Percentiles rank a stretch among this genome's conserved stretches.
These are phyloP conservation scores for Diadema setosum DNA, from an alignment of 35 echinoderm and acorn worm genomes.

Conservation along the genomic window DNA sequence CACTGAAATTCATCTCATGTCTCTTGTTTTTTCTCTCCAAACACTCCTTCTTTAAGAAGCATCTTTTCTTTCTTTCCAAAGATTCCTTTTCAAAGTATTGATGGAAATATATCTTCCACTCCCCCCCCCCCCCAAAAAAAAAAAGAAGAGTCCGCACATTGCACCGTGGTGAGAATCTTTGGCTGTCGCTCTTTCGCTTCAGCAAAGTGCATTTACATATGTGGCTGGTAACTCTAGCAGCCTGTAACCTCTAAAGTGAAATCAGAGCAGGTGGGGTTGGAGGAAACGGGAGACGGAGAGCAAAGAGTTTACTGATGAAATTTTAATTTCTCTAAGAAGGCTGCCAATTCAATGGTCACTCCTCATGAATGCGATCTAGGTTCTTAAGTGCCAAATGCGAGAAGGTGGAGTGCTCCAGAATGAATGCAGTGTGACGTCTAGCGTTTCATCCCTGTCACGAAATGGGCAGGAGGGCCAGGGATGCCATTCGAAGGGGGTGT, in stretches of 20 bases:
- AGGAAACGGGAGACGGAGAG: background rate
- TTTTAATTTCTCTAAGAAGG: background rate
- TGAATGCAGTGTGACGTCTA: background rate
- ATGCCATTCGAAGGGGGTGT: background rate
- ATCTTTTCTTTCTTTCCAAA: no score
- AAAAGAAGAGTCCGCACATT: no score
- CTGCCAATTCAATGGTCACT: background rate
- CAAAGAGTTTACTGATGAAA: conserved; percentile 23
- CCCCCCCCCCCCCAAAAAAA: no score
- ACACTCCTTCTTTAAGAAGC: no score
- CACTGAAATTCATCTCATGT: no score
- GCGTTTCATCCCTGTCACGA: background rate
- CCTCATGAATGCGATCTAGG: background rate
- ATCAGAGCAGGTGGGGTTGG: background rate
- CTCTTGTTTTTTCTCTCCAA: no score
- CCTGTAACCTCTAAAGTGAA: background rate
- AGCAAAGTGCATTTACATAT: background rate
- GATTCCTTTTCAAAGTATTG: no score
- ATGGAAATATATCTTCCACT: no score
- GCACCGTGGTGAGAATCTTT: no score
- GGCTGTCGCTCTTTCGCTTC: background rate
- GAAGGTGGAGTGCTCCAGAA: background rate
- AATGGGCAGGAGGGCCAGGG: background rate
- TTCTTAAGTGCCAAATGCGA: background rate
- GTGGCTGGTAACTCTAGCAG: background rate